Base-by-base conservation (phyloP, 2,888 invertebrate species). In the Stenodera caucasica region DNA sequence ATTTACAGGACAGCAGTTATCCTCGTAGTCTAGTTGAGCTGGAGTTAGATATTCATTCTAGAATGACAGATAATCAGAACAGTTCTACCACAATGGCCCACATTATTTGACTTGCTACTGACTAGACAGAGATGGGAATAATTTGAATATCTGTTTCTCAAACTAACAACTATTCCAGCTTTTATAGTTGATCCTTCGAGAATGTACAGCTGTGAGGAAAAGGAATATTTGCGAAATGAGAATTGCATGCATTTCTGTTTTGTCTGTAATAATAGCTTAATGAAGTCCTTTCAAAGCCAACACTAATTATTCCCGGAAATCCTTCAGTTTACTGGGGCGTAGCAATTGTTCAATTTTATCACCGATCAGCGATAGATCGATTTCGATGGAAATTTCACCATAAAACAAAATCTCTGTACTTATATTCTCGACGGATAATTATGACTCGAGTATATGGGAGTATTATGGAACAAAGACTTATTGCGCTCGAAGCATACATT, bases 61-160 rank as follows among this genome's bases (percentile, higher is more conserved):
- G 60, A 70, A 70, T 70, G 70, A 70, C 68, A 70, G 66, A 71
- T 70, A 70, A 71, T 71, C 70, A 70, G 68, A 63, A 56, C 66
- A 29, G 37, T 32, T 55, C 61, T 59, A 61, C 66, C 67, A 67
- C 69, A 70, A 67, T 63, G 55, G 64, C 66, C 65, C 56, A 61
- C 58, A 63, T 63, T 68, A 64, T 66, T 64, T 60, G 61, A 32
- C 58, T 60, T 58, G 65, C 62, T 40, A 40, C 9, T 18, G 40
- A n/a, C 7, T 18, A 11, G 40, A 40, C 40, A 18, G 11, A 40
- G 11, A 11, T 11, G 18, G 4, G 18, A 40, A 40, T 40, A 60
- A 61, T 63, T 63, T 58, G 59, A 57, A 61, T 55, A 62, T 61
- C 60, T 58, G 56, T 54, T 18, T 11, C 40, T 40, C 18, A 18